Percentiles rank a stretch among this genome's conserved stretches.
Conservation (phyloP, 2,888 invertebrate genomes). For the Cartodere bifasciata region DNA sequence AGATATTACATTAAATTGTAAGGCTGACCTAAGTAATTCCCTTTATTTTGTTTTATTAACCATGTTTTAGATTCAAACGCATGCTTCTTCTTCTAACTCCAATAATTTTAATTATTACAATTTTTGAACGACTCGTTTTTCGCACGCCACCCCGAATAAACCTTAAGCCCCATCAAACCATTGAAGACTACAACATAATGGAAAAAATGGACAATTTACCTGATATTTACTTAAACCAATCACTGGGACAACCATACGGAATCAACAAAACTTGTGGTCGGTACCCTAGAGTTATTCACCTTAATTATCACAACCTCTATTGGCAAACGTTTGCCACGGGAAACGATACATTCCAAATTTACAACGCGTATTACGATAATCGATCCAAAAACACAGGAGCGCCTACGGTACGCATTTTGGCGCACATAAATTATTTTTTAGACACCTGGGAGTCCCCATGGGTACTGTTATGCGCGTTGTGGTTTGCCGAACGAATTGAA, state of each 20-base stretch:
- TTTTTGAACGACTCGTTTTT: too few species aligned
- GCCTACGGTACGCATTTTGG: neutral
- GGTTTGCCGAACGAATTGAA: neutral
- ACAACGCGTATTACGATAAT: neutral
- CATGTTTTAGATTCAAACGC: too few species aligned
- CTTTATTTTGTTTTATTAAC: too few species aligned
- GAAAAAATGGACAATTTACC: constrained; percentile 1
- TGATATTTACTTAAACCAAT: neutral
- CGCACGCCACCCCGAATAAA: too few species aligned
- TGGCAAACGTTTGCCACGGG: neutral
- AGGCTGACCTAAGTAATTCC: too few species aligned
- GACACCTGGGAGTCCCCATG: neutral
- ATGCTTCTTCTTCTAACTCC: too few species aligned
- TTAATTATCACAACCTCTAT: neutral
- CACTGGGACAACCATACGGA: neutral
- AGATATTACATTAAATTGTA: too few species aligned
- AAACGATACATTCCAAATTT: neutral
- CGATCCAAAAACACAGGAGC: neutral
- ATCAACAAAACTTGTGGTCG: neutral
- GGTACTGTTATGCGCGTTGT: too few species aligned
- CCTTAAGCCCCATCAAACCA: too few species aligned
- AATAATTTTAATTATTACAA: too few species aligned
- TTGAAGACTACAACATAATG: neutral
- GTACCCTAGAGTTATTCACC: neutral
- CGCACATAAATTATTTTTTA: neutral